phyloP scores from a whole-genome alignment of 2,888 invertebrate species.

The Nomada lathburiana region DNA sequence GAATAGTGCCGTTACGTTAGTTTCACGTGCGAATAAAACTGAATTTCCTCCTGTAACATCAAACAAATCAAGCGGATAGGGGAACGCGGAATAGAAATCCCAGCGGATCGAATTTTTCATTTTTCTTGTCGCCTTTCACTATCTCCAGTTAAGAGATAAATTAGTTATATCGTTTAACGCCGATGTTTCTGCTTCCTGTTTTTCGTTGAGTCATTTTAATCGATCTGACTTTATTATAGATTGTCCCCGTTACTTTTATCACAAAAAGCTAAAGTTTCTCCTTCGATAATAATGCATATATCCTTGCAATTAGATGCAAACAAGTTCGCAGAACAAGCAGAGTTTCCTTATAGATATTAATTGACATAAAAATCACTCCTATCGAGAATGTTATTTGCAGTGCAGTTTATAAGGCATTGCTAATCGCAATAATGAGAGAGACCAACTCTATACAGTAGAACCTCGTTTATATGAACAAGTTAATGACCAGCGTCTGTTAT shows the following conservation, averaged over 20 bases:
- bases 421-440: not conserved
- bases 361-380: not conserved
- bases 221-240: not conserved
- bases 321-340: no score
- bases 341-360: not conserved
- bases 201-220: not conserved
- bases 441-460: not conserved
- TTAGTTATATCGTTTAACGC: not conserved
- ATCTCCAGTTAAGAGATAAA: slow-evolving; percentile 17
- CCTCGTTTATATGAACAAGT: no score
- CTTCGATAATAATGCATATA: no score
- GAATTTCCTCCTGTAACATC: no score
- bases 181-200: slow-evolving; percentile 12
- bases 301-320: no score
- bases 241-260: not conserved
- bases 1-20: no score
- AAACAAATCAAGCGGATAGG: not conserved
- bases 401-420: not conserved
- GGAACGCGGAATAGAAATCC: not conserved
- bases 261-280: no score
- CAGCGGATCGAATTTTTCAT: not conserved
- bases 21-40: no score
- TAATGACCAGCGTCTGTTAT: no score
- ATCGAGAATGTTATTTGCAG: not conserved
- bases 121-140: slow-evolving; percentile 58